Evolutionary conservation across 2,888 invertebrate genomes (phyloP).

Genomic region (Campopleginae sp.): DNA sequence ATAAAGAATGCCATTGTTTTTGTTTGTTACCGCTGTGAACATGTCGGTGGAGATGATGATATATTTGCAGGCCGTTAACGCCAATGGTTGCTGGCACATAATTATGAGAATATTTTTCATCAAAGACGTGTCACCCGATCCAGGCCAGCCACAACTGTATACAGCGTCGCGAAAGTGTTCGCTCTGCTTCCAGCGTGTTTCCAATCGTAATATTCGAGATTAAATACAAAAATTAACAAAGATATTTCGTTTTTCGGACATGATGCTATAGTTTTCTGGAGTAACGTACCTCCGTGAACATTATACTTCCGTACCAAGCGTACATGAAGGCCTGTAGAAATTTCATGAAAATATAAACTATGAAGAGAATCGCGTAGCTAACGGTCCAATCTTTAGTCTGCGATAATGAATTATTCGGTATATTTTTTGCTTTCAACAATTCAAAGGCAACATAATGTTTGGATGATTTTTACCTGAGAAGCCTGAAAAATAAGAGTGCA

Average conservation of each 20-base stretch:
- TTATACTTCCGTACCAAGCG: slow-evolving; percentile 65
- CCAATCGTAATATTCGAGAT: neutral
- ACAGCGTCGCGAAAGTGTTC: slow-evolving; percentile 69
- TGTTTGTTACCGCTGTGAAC: slow-evolving; percentile 73
- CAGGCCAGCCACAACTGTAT: slow-evolving; percentile 72
- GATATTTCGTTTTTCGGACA: neutral
- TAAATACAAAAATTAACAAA: neutral
- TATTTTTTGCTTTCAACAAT: neutral
- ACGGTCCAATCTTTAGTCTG: slow-evolving; percentile 58
- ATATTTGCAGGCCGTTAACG: slow-evolving; percentile 69
- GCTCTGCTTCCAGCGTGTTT: slow-evolving; percentile 67
- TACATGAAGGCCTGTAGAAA: slow-evolving; percentile 66
- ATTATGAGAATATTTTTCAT: slow-evolving; percentile 69
- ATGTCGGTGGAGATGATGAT: slow-evolving; percentile 72
- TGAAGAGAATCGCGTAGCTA: slow-evolving; percentile 52
- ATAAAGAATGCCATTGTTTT: neutral
- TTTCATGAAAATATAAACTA: slow-evolving; percentile 60
- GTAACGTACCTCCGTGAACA: slow-evolving; percentile 60
- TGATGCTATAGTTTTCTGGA: neutral
- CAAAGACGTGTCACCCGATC: slow-evolving; percentile 58
- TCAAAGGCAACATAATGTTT: neutral
- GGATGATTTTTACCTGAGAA: slow-evolving; percentile 51
- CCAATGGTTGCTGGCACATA: slow-evolving; percentile 72
- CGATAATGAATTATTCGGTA: neutral
- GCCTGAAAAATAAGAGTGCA: slow-evolving; percentile 66